Percentiles rank a stretch among this genome's conserved stretches.
phyloP scores from a whole-genome alignment of 2,888 invertebrate species.

The Actias luna region DNA sequence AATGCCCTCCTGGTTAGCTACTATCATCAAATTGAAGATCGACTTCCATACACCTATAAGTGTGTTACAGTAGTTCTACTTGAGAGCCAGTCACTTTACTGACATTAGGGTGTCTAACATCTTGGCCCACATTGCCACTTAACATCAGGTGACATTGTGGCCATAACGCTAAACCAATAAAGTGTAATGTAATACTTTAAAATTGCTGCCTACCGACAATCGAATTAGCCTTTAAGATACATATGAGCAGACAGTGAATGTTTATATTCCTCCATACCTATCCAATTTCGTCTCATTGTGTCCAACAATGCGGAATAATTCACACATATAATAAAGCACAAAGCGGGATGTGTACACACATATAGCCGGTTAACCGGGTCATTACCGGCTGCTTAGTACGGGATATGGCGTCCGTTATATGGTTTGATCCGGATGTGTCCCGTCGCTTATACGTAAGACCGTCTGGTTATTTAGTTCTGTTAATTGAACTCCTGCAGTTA shows the following conservation, averaged over 20 bases:
- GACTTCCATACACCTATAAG: too few relatives aligned
- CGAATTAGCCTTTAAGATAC: not conserved
- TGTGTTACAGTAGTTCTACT: too few relatives aligned
- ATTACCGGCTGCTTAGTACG: slow-evolving; percentile 37
- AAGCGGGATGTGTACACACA: slow-evolving; percentile 32
- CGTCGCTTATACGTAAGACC: slow-evolving; percentile 16
- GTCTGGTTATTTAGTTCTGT: slow-evolving; percentile 16
- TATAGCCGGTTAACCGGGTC: slow-evolving; percentile 33
- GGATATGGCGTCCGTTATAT: slow-evolving; percentile 30
- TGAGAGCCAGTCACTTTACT: too few relatives aligned
- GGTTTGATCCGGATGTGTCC: slow-evolving; percentile 33
- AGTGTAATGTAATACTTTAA: too few relatives aligned
- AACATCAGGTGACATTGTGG: too few relatives aligned
- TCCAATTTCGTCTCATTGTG: slow-evolving; percentile 4
- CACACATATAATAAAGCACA: slow-evolving; percentile 4
- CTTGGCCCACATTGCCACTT: too few relatives aligned
- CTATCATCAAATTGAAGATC: too few relatives aligned
- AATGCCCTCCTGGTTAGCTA: too few relatives aligned
- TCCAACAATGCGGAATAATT: slow-evolving; percentile 5
- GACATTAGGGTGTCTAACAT: too few relatives aligned
- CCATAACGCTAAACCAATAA: too few relatives aligned
- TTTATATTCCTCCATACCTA: not conserved
- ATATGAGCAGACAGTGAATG: not conserved
- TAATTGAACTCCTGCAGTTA: slow-evolving; percentile 8
- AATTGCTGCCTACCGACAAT: not conserved